phyloP scores from a whole-genome alignment of 2,113 vertebrate species.

The Carollia perspicillata region DNA sequence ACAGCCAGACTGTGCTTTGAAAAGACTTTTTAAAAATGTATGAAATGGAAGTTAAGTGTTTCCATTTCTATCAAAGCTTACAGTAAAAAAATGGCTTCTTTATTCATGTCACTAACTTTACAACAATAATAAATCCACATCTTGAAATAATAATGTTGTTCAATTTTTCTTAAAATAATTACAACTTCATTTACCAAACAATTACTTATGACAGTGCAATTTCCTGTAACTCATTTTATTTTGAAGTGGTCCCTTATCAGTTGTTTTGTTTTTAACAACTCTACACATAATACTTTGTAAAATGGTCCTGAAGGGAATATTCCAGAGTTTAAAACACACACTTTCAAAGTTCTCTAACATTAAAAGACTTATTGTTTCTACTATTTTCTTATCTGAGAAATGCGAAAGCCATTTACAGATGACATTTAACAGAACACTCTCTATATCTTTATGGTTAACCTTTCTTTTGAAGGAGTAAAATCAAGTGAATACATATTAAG shows the following conservation, averaged over 20 bases:
- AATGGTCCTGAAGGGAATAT: not conserved
- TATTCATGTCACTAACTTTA: not conserved
- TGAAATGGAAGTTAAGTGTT: not conserved
- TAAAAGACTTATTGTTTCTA: not conserved
- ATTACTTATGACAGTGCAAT: not conserved
- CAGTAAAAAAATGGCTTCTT: not conserved
- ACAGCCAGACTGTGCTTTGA: conserved; percentile 3
- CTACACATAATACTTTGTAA: not conserved
- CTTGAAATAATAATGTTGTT: not conserved
- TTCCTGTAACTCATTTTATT: not conserved
- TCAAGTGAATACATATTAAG: not conserved
- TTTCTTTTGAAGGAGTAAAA: conserved; percentile 23
- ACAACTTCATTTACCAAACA: not conserved
- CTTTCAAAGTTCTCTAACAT: not conserved
- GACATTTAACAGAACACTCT: not conserved
- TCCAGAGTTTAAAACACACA: not conserved
- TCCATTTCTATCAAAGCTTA: not conserved
- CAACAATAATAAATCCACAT: not conserved
- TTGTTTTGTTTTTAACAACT: not conserved
- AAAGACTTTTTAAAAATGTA: not conserved
- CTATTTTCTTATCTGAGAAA: conserved; percentile 22
- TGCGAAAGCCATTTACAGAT: conserved; percentile 17
- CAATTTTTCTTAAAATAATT: conserved; percentile 38
- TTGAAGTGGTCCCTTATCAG: not conserved
- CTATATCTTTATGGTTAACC: not conserved